Base-by-base conservation (phyloP, 2,113 vertebrate species). In the Zosterops lateralis region DNA sequence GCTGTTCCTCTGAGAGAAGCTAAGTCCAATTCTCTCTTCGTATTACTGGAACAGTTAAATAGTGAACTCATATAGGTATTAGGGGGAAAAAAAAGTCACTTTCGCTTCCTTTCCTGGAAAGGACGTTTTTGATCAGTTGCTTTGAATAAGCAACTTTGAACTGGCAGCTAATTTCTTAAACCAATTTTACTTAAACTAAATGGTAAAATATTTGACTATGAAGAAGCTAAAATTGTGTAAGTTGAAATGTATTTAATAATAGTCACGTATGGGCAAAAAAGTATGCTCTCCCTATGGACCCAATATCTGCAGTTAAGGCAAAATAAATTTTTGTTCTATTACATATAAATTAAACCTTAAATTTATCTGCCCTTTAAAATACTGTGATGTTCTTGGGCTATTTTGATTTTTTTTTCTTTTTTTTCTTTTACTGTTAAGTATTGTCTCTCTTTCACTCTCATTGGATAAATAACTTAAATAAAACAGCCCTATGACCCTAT, bases 1-100 rank as follows among this genome's bases (percentile, higher is more conserved):
- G 58, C 66, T 90, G 95, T 68, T 94, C 97, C 96, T 97, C 72
- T 17, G 97, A 98, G 97, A 97, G 65, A 92, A 90, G 75, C 83
- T 61, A 73, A 82, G 86, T 74, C 96, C 89, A 93, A 86, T 72
- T 92, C 77, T 90, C 60, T 61, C 14, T 91, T 87, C 56, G 10
- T 70, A 66, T 62, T 90, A 91, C 76, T 86, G 82, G 54, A 96
- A 91, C 13, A 25, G 87, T 70, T 95, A 91, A 93, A 87, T 29
- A 75, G 21, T 66, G 51, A 20, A 45, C n/a, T 95, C 22, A 11
- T 48, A 76, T 71, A 79, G 61, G 84, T 87, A 65, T 47, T 66
- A 29, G 7, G 10, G 18, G 18, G 8, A 16, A 6, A 54, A 58
- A 60, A 79, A 73, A 47, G 21, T 26, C 19, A 73, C 45, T 92